These are phyloP conservation scores for Acleris holmiana DNA, from an alignment of 2,888 invertebrate genomes.

Conservation along the genomic window DNA sequence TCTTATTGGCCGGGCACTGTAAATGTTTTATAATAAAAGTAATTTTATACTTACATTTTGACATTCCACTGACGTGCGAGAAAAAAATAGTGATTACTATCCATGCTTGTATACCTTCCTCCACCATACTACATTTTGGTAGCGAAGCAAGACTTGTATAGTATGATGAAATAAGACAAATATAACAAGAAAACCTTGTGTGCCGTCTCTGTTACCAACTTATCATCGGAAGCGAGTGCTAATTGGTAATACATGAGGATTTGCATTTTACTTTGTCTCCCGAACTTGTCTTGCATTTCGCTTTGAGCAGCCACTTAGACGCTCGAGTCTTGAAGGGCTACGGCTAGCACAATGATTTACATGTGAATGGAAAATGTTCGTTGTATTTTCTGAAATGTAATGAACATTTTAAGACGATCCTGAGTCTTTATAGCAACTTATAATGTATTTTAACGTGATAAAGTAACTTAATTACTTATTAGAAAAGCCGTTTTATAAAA, in stretches of 20 bases:
- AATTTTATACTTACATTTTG: too few species aligned
- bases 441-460: too few species aligned
- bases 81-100: too few species aligned
- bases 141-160: neutral
- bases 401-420: neutral
- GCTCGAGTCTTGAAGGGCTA: constrained; percentile 3
- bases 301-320: constrained; percentile 47
- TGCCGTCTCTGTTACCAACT: constrained; percentile 8
- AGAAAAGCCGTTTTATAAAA: too few species aligned
- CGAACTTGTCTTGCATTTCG: constrained; percentile 58
- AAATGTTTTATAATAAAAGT: too few species aligned
- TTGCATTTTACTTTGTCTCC: constrained; percentile 80
- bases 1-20: too few species aligned
- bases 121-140: too few species aligned
- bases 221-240: constrained; percentile 48
- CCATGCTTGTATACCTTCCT: too few species aligned
- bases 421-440: too few species aligned
- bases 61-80: too few species aligned
- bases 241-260: constrained; percentile 81
- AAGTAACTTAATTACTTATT: too few species aligned
- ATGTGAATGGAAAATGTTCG: constrained; percentile 8
- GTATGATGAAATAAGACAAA: neutral
- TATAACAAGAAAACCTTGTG: neutral
- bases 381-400: neutral
- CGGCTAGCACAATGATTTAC: constrained; percentile 21